phyloP scores from a whole-genome alignment of 2,113 vertebrate species.

The Plectropomus leopardus region DNA sequence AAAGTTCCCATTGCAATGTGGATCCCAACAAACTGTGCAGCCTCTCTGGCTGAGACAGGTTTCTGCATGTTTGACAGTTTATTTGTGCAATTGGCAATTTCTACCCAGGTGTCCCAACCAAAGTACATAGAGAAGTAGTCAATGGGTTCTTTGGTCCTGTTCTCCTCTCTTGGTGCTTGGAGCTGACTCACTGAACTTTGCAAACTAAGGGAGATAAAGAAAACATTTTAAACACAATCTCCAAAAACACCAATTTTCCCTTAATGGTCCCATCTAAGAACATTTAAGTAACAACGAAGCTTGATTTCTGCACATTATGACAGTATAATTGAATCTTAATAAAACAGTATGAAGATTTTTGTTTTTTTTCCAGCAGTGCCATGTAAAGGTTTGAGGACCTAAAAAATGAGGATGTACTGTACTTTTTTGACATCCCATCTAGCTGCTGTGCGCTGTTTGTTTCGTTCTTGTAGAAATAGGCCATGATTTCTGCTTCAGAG shows the following conservation, averaged over 20 bases:
- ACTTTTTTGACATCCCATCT: slow-evolving; percentile 47
- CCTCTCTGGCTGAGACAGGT: slow-evolving; percentile 75
- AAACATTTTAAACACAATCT: not conserved
- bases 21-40: slow-evolving; percentile 85
- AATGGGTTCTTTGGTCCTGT: slow-evolving; percentile 66
- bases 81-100: slow-evolving; percentile 77
- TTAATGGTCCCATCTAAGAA: not conserved
- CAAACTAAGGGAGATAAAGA: slow-evolving; percentile 43
- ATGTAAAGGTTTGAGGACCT: not conserved
- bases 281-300: not conserved
- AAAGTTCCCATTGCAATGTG: slow-evolving; percentile 88
- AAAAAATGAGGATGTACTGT: slow-evolving; percentile 2
- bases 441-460: not conserved
- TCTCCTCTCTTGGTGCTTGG: slow-evolving; percentile 29
- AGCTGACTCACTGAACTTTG: slow-evolving; percentile 2
- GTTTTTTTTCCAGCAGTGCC: not conserved
- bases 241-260: not conserved
- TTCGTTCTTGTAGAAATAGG: slow-evolving; percentile 70
- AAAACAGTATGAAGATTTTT: too few relatives aligned
- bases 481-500: slow-evolving; percentile 77
- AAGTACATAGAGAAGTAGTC: slow-evolving; percentile 84
- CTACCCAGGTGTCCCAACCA: slow-evolving; percentile 81
- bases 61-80: slow-evolving; percentile 49
- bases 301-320: not conserved
- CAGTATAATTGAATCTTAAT: not conserved